phyloP scores from a whole-genome alignment of 2,113 vertebrate species.

The Rhodinocichla rosea region DNA sequence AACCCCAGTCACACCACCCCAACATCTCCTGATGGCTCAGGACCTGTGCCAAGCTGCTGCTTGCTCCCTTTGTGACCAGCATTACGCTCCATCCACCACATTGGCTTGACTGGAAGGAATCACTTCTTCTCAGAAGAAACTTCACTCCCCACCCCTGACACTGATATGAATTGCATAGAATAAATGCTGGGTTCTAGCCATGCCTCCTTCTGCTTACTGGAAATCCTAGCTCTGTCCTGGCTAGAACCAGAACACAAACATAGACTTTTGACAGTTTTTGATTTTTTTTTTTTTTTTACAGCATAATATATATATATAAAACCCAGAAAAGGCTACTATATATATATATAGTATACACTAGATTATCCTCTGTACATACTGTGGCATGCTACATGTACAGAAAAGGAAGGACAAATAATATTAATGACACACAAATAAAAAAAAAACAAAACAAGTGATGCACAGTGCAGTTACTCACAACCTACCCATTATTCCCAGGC shows the following conservation, averaged over 20 bases:
- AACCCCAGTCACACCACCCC: fast-evolving
- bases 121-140: background rate
- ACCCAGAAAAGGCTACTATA: background rate
- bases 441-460: background rate
- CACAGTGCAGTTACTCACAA: background rate
- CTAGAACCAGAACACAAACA: background rate
- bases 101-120: background rate
- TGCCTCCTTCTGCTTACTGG: background rate
- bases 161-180: too few species aligned
- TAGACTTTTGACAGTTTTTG: background rate
- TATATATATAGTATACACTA: too few species aligned
- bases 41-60: too few species aligned
- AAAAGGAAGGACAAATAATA: background rate
- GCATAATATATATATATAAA: background rate
- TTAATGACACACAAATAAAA: background rate
- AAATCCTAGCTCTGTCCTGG: background rate
- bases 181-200: background rate
- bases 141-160: background rate
- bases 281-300: background rate
- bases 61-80: background rate
- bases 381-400: background rate
- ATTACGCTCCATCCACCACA: background rate
- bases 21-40: background rate
- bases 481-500: background rate
- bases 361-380: background rate